Evolutionary conservation across 1,140 invertebrate species (phyloP).

Genomic region (Leptoteleia sp.): DNA sequence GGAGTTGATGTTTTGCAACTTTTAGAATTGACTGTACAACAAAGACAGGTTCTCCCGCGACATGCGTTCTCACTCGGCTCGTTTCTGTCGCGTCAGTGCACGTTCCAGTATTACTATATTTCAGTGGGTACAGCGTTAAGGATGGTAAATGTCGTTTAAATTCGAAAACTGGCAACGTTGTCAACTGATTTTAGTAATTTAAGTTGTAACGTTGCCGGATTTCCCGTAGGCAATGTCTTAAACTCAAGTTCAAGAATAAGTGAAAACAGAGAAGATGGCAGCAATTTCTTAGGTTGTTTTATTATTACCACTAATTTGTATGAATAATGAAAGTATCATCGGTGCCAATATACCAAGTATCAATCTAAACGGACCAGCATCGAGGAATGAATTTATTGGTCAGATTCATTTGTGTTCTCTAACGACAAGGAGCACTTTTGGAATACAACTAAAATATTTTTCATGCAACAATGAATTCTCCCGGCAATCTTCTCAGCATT

Average conservation of each 20-base stretch:
- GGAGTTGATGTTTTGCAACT: no score
- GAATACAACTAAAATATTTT: no score
- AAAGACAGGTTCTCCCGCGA: no score
- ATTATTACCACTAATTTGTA: conserved; percentile 42
- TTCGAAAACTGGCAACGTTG: conserved; percentile 29
- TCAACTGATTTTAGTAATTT: background rate
- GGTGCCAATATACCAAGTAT: conserved; percentile 48
- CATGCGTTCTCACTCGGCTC: no score
- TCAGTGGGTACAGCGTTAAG: no score
- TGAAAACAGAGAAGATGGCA: conserved; percentile 8
- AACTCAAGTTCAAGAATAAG: conserved; percentile 46
- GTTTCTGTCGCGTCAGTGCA: no score
- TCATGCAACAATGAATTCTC: no score
- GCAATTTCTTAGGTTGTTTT: conserved; percentile 41
- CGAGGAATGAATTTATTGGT: conserved; percentile 15
- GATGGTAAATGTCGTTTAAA: conserved; percentile 23
- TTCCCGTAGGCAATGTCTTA: conserved; percentile 30
- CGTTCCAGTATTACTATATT: no score
- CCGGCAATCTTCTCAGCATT: no score
- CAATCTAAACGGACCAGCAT: conserved; percentile 7
- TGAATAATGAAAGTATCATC: conserved; percentile 36
- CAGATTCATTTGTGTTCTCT: no score
- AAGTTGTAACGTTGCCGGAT: conserved; percentile 24
- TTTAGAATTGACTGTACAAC: no score
- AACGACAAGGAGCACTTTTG: no score